These are phyloP conservation scores for Sander vitreus DNA, from an alignment of 2,113 vertebrate species.

Conservation along the genomic window DNA sequence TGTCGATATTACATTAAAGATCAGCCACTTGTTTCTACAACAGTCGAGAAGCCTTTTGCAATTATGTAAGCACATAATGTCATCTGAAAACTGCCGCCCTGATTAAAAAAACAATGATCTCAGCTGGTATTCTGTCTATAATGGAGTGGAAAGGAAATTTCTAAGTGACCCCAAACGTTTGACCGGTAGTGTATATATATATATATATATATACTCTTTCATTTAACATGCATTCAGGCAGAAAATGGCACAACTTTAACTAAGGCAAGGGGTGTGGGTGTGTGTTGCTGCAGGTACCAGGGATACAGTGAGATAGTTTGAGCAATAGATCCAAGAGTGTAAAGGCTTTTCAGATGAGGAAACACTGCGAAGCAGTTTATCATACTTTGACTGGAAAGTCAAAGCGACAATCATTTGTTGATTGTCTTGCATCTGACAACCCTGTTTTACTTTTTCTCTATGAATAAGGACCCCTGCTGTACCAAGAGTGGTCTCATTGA, in stretches of 20 bases:
- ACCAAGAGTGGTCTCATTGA: neutral
- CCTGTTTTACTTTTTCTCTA: neutral
- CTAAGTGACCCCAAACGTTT: too few species aligned
- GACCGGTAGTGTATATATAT: too few species aligned
- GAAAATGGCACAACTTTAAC: neutral
- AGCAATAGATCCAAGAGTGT: neutral
- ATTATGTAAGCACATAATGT: too few species aligned
- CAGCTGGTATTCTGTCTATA: too few species aligned
- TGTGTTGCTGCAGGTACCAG: neutral
- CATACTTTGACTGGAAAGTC: too few species aligned
- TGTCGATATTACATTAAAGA: too few species aligned
- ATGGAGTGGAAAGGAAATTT: too few species aligned
- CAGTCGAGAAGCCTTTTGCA: too few species aligned
- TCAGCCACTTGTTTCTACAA: too few species aligned
- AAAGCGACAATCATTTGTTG: neutral
- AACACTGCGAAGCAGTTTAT: neutral
- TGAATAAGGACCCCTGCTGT: neutral
- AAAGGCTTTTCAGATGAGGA: neutral
- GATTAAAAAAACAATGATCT: too few species aligned
- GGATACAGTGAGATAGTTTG: neutral
- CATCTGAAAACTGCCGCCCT: too few species aligned
- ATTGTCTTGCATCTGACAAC: neutral
- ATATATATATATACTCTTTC: too few species aligned
- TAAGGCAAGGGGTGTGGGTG: neutral
- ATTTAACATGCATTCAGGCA: neutral